Evolutionary conservation across 2,888 invertebrate genomes (phyloP), one percentile per base, ranked within the genome.

Genomic region (Cryptocheilus praepositus): DNA sequence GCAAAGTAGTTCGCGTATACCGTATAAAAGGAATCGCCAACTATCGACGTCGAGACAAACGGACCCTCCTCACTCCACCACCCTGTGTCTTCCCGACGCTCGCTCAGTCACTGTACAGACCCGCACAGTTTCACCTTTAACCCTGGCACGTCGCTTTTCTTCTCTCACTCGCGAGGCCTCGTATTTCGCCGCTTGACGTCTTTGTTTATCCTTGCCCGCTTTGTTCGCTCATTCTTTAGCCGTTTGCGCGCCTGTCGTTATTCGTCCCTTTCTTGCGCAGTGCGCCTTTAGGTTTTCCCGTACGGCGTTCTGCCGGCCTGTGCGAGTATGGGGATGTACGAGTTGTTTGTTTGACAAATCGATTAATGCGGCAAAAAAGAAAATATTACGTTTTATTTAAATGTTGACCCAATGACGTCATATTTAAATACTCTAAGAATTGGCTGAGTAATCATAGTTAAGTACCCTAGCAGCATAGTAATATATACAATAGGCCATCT

Each of bases 121-220:
- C 70, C 73, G 77, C 60, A 71, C 67, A 70, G 71, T 61, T 67
- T 74, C 78, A 72, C 73, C 76, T 76, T 79, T 68, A 69, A 69
- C 62, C 65, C 60, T 61, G 52, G 59, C 62, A 36, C 51, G 21
- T 49, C 58, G 60, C 52, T 46, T 55, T 53, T 36, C 55, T 54
- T 46, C 61, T 56, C 45, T 18, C 54, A 55, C 53, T 53, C 62
- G 61, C 54, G 57, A 56, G 67, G 58, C 56, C 51, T 53, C 44
- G 25, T 60, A 61, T 28, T 4, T 53, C 52, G 49, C 43, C 44
- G n/a, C n/a, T n/a, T n/a, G n/a, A n/a, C n/a, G n/a, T n/a, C n/a
- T n/a, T n/a, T n/a, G n/a, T n/a, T n/a, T n/a, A n/a, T n/a, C n/a
- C n/a, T n/a, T n/a, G n/a, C 36, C 18, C 61, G 45, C 61, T 62